Conservation (phyloP, 2,888 invertebrate genomes). For the Gnatocerus cornutus region DNA sequence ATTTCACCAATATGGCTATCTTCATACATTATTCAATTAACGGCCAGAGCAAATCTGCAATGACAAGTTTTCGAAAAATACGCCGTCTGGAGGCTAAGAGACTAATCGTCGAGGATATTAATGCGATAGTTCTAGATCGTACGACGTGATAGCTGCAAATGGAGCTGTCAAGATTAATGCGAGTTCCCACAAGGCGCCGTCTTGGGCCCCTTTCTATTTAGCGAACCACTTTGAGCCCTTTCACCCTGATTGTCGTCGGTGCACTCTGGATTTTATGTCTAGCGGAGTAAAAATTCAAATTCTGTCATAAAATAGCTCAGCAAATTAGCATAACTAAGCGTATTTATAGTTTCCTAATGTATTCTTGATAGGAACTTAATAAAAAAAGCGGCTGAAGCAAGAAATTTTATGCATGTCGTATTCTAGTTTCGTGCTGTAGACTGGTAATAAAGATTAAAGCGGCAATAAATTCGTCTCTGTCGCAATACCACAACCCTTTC, state of each 20-base stretch:
- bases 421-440: constrained; percentile 54
- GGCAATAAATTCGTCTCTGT: constrained; percentile 60
- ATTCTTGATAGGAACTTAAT: constrained; percentile 46
- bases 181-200: background rate
- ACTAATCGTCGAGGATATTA: constrained; percentile 1
- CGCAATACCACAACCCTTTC: constrained; percentile 57
- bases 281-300: constrained; percentile 40
- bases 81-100: constrained; percentile 4
- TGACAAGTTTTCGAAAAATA: constrained; percentile 22
- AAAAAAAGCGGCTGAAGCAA: constrained; percentile 44
- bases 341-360: constrained; percentile 46
- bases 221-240: background rate
- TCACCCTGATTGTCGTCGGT: background rate
- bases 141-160: background rate
- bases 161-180: background rate
- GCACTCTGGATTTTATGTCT: constrained; percentile 21
- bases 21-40: constrained; percentile 47
- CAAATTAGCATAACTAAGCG: constrained; percentile 41
- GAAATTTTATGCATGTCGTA: constrained; percentile 52
- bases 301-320: constrained; percentile 34
- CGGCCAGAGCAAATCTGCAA: constrained; percentile 16
- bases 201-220: background rate
- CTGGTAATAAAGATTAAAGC: constrained; percentile 59
- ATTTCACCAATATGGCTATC: constrained; percentile 40
- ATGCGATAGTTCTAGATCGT: background rate